Conservation (phyloP, 2,797 vertebrate genomes). For the Halcyon leucocephala region DNA sequence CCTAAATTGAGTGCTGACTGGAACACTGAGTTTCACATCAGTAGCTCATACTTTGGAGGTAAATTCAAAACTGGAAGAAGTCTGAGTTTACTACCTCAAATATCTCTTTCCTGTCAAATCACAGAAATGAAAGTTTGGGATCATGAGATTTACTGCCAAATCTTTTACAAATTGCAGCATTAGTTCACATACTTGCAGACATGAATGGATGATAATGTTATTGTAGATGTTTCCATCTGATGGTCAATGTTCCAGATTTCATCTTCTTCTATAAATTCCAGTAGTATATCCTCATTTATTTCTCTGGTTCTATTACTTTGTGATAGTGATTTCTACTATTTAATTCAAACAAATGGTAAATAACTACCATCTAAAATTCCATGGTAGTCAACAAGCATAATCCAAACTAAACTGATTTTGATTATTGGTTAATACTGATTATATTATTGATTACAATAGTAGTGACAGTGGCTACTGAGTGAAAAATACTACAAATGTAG, state of each 20-base stretch:
- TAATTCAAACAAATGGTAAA: neutral
- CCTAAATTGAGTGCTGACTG: neutral
- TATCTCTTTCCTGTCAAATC: neutral
- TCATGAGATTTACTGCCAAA: neutral
- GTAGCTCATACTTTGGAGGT: neutral
- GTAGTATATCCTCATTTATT: neutral
- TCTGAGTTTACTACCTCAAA: neutral
- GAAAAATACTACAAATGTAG: neutral
- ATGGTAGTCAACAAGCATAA: neutral
- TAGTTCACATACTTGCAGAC: neutral
- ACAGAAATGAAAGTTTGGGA: neutral
- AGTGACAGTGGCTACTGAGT: neutral
- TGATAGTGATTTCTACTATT: neutral
- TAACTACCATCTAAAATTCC: neutral
- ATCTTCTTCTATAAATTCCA: neutral
- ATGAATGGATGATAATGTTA: neutral
- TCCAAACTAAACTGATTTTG: neutral
- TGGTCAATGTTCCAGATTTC: neutral
- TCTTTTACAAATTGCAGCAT: neutral
- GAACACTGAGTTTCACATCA: rapidly evolving
- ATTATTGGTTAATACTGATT: neutral
- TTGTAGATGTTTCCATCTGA: neutral
- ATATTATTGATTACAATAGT: neutral
- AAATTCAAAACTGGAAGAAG: neutral
- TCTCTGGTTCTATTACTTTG: neutral